phyloP scores from a whole-genome alignment of 2,113 vertebrate genomes.

The Hydropotes inermis region DNA sequence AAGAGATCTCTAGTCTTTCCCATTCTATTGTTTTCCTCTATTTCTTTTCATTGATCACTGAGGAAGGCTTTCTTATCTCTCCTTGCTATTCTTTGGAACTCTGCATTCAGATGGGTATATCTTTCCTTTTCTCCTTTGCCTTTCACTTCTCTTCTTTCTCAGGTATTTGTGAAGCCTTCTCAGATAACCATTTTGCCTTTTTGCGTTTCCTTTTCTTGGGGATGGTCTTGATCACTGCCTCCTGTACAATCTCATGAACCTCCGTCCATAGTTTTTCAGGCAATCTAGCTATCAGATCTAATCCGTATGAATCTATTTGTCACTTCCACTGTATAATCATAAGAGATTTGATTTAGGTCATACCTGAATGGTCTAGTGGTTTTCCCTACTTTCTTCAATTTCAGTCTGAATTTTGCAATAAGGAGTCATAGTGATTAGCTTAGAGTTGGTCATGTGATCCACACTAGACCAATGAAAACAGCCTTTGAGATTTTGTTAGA shows the following conservation, averaged over 20 bases:
- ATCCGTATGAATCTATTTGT: not conserved
- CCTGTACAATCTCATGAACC: not conserved
- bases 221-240: not conserved
- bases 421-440: not conserved
- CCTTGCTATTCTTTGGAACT: not conserved
- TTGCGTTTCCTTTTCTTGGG: not conserved
- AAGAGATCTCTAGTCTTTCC: not conserved
- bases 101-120: not conserved
- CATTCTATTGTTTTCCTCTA: not conserved
- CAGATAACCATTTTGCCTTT: not conserved
- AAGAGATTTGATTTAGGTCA: not conserved
- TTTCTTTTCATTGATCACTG: not conserved
- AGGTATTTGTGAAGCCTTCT: not conserved
- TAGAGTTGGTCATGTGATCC: not conserved
- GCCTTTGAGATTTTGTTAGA: not conserved
- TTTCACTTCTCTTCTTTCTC: not conserved
- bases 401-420: not conserved
- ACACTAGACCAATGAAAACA: not conserved
- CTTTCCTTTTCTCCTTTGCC: not conserved
- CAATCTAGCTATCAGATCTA: not conserved
- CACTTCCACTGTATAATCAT: not conserved
- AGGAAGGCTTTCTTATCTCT: not conserved
- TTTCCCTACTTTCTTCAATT: not conserved
- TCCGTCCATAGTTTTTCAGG: not conserved
- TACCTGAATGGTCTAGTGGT: not conserved